phyloP scores from a whole-genome alignment of 2,113 vertebrate species.

The Coreoperca whiteheadi region DNA sequence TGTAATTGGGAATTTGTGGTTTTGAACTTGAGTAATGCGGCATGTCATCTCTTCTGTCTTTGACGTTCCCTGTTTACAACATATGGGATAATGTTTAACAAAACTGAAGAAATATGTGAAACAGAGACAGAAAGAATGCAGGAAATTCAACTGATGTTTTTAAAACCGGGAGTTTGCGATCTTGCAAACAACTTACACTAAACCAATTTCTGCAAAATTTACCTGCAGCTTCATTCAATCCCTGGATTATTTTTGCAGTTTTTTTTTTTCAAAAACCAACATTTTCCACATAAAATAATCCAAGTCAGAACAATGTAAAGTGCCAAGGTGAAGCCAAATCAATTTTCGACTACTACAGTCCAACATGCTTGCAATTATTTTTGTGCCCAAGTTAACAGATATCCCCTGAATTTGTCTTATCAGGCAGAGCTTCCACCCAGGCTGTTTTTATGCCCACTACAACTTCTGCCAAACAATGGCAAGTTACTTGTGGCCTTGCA shows the following conservation, averaged over 20 bases:
- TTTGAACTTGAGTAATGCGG: slow-evolving; percentile 7
- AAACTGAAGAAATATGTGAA: not conserved
- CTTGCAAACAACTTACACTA: not conserved
- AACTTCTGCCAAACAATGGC: not conserved
- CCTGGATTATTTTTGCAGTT: not conserved
- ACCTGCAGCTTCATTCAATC: not conserved
- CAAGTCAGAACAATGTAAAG: not conserved
- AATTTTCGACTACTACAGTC: not conserved
- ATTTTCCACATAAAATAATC: not conserved
- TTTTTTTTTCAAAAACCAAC: no score
- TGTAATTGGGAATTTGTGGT: slow-evolving; percentile 46
- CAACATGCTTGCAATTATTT: not conserved
- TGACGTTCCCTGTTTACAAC: not conserved
- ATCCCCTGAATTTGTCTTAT: not conserved
- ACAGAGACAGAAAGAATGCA: not conserved
- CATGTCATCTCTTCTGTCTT: slow-evolving; percentile 1
- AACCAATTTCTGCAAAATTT: not conserved
- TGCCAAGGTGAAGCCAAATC: not conserved
- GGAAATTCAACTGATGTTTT: not conserved
- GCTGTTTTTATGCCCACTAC: not conserved
- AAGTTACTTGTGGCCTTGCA: no score
- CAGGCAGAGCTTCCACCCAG: not conserved
- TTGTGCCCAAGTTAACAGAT: no score
- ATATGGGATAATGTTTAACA: not conserved
- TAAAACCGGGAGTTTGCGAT: not conserved